Base-by-base conservation (phyloP, 2,888 invertebrate species). In the Callyntrura sp. region DNA sequence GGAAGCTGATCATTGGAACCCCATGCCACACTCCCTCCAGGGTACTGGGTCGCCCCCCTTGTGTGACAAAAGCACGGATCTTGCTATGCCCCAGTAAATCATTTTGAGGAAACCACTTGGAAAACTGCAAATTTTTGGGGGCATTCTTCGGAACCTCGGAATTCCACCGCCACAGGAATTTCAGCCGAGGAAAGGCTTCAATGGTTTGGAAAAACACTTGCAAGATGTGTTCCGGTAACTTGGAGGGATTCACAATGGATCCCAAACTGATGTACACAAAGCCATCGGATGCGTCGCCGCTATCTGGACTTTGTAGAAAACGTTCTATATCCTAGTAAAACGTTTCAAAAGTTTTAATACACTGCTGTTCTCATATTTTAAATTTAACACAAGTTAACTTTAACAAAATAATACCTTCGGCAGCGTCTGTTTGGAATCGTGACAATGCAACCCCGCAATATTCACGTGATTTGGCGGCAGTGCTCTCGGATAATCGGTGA, bases 131-230 rank as follows among this genome's bases (percentile, higher is more conserved):
- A 90, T 94, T 93, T 20, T 90, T 14, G 0, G 93, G 93, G 60
- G 92, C 91, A 43, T 88, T 86, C 0, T 28, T 17, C 8, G 92
- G 90, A 48, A 85, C 20, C 1, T 51, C 70, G n/a, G n/a, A 92
- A 51, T 91, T 91, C 93, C 93, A 93, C 85, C 92, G 93, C 93
- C 93, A 93, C 2, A 94, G 23, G 60, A 93, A 92, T 23, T 73
- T 51, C 11, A 90, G 79, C 2, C 88, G 73, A 0, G 90, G 90
- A 73, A 88, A 91, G 0, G 45, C 6, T 45, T 23, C 45, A 11
- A 92, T 73, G 8, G 88, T 88, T 14, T 91, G 78, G 43, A 88
- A 91, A 70, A 92, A 91, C 0, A 90, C 86, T 20, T 90, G 60
- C 43, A 76, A 84, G 11, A 91, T 57, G 0, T 78, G 9, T 0